These are phyloP conservation scores for Corynorhinus townsendii DNA, from an alignment of 2,113 vertebrate species.

Conservation along the genomic window DNA sequence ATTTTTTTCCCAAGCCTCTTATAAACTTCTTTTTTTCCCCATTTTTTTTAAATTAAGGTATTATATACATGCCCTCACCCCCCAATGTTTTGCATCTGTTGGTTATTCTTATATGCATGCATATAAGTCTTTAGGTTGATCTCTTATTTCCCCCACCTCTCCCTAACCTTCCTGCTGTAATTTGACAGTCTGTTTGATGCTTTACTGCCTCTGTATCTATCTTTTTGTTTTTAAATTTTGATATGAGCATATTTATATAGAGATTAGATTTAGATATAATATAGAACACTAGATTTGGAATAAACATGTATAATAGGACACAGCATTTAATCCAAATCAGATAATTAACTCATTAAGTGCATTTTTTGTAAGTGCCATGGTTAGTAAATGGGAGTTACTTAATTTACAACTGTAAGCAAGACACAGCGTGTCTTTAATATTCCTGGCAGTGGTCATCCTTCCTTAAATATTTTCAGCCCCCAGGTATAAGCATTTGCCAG, in stretches of 20 bases:
- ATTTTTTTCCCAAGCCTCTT: too few species aligned
- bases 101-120: too few species aligned
- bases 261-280: slow-evolving; percentile 5
- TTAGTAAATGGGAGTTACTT: background rate
- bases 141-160: too few species aligned
- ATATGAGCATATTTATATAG: background rate
- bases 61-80: too few species aligned
- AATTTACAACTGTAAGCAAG: background rate
- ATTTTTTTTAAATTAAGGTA: too few species aligned
- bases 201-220: too few species aligned
- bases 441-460: background rate
- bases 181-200: too few species aligned
- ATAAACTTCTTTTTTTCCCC: too few species aligned
- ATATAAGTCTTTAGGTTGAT: too few species aligned
- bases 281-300: background rate
- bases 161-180: too few species aligned
- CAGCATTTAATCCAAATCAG: background rate
- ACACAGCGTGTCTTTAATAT: background rate
- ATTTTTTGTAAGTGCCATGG: background rate
- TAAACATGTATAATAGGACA: background rate
- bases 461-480: background rate
- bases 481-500: background rate
- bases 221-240: background rate
- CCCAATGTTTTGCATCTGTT: too few species aligned
- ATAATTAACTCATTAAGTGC: background rate